These are phyloP conservation scores for Polyommatus iphigenia DNA, from an alignment of 2,888 invertebrate species.

Conservation along the genomic window DNA sequence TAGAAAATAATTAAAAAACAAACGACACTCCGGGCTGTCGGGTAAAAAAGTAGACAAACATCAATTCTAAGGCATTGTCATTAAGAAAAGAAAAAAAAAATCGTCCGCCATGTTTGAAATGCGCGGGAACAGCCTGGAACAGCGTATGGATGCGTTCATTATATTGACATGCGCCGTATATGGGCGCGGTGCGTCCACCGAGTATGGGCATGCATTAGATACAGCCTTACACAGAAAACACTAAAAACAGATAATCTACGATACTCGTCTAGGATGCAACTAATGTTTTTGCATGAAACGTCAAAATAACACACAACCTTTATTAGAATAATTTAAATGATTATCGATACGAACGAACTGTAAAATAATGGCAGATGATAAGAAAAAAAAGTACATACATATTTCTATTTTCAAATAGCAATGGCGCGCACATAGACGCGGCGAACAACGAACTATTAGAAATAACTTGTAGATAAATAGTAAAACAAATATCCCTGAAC, in stretches of 20 bases:
- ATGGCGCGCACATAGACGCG: neutral
- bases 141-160: constrained; percentile 56
- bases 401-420: neutral
- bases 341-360: neutral
- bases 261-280: constrained; percentile 16
- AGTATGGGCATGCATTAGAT: constrained; percentile 33
- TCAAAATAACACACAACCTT: neutral
- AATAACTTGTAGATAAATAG: neutral
- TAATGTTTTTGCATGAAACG: constrained; percentile 9
- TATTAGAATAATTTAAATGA: neutral
- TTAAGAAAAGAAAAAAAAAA: constrained; percentile 39
- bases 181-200: constrained; percentile 44
- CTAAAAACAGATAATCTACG: constrained; percentile 33
- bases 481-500: neutral
- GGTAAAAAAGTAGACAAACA: constrained; percentile 26
- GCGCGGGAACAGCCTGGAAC: constrained; percentile 35
- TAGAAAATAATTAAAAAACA: constrained; percentile 25
- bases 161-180: constrained; percentile 76
- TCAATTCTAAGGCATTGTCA: constrained; percentile 30
- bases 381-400: neutral
- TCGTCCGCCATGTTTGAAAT: constrained; percentile 38
- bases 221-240: constrained; percentile 33
- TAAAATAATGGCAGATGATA: neutral
- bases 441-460: neutral
- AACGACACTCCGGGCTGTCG: constrained; percentile 23